Conservation (phyloP, 2,797 vertebrate genomes). For the Xenentodon cancila region DNA sequence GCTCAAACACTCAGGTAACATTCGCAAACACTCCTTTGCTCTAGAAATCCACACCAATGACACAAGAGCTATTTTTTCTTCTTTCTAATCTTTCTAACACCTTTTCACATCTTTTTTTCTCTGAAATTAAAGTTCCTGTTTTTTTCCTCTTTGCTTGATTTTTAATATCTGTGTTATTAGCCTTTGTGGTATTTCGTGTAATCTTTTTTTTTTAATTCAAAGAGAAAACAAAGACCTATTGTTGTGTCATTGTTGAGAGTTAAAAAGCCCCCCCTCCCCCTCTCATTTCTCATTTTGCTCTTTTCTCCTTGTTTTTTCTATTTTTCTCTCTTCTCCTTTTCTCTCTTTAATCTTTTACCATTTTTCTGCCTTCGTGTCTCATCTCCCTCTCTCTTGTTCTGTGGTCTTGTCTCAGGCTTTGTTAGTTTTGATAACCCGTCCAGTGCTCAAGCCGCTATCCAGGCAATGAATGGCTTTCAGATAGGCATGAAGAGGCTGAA, state of each 20-base stretch:
- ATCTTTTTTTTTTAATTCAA: slow-evolving; percentile 69
- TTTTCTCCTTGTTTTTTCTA: slow-evolving; percentile 35
- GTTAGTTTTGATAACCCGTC: slow-evolving; percentile 99
- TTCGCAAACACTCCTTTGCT: slow-evolving; percentile 31
- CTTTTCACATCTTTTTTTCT: slow-evolving; percentile 46
- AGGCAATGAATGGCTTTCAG: slow-evolving; percentile 98
- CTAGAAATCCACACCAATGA: slow-evolving; percentile 25
- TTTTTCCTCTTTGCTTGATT: slow-evolving; percentile 55
- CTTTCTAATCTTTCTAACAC: slow-evolving; percentile 54
- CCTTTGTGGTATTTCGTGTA: slow-evolving; percentile 69
- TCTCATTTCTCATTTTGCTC: slow-evolving; percentile 51
- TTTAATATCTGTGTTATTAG: slow-evolving; percentile 72
- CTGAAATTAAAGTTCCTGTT: slow-evolving; percentile 44
- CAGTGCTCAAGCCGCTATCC: slow-evolving; percentile 97
- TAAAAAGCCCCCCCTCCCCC: slow-evolving; percentile 63
- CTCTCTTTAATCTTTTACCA: slow-evolving; percentile 35
- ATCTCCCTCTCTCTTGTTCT: slow-evolving; percentile 28
- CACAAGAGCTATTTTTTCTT: slow-evolving; percentile 13
- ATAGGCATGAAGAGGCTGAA: slow-evolving; percentile 99
- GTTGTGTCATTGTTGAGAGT: slow-evolving; percentile 70
- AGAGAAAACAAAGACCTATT: slow-evolving; percentile 75
- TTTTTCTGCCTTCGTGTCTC: slow-evolving; percentile 42
- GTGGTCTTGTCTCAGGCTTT: slow-evolving; percentile 84
- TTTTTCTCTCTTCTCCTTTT: slow-evolving; percentile 37
- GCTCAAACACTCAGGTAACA: slow-evolving; percentile 44